Evolutionary conservation across 2,888 invertebrate species (phyloP), one percentile per base, ranked within the genome.

Genomic region (Colletes collaris): DNA sequence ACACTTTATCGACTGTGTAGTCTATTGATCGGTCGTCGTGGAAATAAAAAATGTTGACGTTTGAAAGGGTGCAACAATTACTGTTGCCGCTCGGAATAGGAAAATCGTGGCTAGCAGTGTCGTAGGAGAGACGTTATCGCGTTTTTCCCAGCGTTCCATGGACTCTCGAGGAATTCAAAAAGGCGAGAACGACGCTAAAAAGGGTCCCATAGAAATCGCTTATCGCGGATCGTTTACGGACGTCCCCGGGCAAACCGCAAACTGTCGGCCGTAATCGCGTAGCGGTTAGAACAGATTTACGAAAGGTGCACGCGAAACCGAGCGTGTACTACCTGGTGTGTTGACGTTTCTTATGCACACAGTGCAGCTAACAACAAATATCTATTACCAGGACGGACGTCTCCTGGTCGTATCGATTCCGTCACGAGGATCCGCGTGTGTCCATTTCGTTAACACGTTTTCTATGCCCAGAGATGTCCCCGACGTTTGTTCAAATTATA

Each of bases 211-310:
- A 81, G 81, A 83, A 84, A 79, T 84, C 79, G 81, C 70, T 84
- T 83, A 87, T 86, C 87, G 85, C 77, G 77, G 83, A 87, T 84
- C 85, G 84, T 84, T 76, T 76, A 72, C 72, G 72, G 72, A 83
- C 80, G 80, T 83, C 82, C 80, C 69, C 80, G 69, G 82, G 86
- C 86, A 62, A 75, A 86, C 87, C 83, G 85, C 87, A 87, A 85
- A 86, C 87, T 85, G 79, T 83, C 77, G 81, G 62, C 79, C 80
- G 68, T 87, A 86, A 82, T 81, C 80, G 73, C 79, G 75, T 49
- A 77, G 81, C 66, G 79, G 83, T 80, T 81, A 68, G 76, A 67
- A 66, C 73, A 63, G 75, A 82, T 83, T 85, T 73, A 62, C 83
- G 78, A 73, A 81, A 86, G 63, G 68, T 65, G 59, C 63, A 72